Evolutionary conservation across 2,113 vertebrate species (phyloP).

Genomic region (Rostratula benghalensis): DNA sequence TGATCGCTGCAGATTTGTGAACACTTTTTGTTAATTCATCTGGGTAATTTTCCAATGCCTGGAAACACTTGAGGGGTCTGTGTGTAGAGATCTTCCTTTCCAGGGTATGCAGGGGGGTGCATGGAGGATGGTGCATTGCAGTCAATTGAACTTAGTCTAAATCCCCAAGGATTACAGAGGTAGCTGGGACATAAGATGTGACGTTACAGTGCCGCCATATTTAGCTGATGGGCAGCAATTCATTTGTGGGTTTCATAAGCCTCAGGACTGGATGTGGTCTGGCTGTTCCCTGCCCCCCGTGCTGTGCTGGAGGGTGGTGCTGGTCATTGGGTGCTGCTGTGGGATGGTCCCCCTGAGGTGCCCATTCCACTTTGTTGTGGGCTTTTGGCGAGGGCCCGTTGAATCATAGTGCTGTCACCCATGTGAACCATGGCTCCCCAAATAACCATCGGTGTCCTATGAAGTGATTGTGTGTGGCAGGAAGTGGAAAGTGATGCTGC

Average conservation of each 20-base stretch:
- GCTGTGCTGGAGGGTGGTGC: neutral
- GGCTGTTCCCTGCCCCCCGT: neutral
- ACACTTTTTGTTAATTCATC: neutral
- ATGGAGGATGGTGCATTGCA: neutral
- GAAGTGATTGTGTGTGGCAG: fast-evolving
- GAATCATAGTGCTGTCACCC: neutral
- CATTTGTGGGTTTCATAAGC: neutral
- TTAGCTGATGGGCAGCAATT: neutral
- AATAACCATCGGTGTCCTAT: neutral
- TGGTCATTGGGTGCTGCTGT: fast-evolving
- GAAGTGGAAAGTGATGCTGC: neutral
- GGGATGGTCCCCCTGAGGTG: fast-evolving
- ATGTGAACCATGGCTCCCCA: neutral
- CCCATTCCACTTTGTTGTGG: fast-evolving
- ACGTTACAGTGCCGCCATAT: neutral
- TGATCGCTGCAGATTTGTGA: neutral
- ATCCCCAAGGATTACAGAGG: neutral
- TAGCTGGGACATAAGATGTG: neutral
- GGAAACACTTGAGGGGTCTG: neutral
- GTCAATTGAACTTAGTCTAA: neutral
- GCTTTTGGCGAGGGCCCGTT: neutral
- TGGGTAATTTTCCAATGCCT: neutral
- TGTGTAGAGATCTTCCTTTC: neutral
- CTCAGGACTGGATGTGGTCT: fast-evolving
- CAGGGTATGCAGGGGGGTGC: fast-evolving